Conservation (phyloP, 2,113 vertebrate genomes). For the Dasyprocta punctata region DNA sequence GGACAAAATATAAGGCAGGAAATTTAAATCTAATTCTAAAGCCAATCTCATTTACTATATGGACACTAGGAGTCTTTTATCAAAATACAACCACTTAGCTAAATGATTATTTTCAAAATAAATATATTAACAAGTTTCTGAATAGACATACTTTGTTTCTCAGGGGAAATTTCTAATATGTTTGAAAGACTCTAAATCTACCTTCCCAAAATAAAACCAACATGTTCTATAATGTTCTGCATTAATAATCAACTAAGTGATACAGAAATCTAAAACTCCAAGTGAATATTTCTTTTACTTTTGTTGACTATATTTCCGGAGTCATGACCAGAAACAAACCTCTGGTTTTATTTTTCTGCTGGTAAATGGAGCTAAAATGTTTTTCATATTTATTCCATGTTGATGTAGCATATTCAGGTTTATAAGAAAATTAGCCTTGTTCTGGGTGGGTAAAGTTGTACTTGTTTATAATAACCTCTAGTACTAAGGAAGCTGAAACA, state of each 20-base stretch:
- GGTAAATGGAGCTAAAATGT: conserved; percentile 31
- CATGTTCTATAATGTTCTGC: background rate
- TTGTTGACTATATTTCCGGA: background rate
- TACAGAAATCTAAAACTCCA: conserved; percentile 9
- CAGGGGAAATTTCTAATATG: background rate
- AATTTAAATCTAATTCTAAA: conserved; percentile 68
- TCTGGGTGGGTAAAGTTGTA: background rate
- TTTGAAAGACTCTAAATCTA: conserved; percentile 46
- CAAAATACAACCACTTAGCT: conserved; percentile 51
- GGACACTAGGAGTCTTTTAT: conserved; percentile 40
- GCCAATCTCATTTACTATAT: conserved; percentile 51
- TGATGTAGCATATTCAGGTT: background rate
- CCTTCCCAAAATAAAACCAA: conserved; percentile 43
- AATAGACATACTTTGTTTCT: conserved; percentile 38
- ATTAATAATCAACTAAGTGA: conserved; percentile 32
- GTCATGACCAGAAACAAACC: background rate
- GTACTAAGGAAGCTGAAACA: background rate
- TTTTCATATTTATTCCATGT: background rate
- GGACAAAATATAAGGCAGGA: conserved; percentile 32
- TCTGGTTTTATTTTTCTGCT: conserved; percentile 18
- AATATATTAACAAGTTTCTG: conserved; percentile 37
- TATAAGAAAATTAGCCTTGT: conserved; percentile 36
- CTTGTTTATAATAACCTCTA: background rate
- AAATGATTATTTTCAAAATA: conserved; percentile 64
- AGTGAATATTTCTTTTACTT: background rate